These are phyloP conservation scores for Aricia artaxerxes DNA, from an alignment of 2,888 invertebrate genomes.

Conservation along the genomic window DNA sequence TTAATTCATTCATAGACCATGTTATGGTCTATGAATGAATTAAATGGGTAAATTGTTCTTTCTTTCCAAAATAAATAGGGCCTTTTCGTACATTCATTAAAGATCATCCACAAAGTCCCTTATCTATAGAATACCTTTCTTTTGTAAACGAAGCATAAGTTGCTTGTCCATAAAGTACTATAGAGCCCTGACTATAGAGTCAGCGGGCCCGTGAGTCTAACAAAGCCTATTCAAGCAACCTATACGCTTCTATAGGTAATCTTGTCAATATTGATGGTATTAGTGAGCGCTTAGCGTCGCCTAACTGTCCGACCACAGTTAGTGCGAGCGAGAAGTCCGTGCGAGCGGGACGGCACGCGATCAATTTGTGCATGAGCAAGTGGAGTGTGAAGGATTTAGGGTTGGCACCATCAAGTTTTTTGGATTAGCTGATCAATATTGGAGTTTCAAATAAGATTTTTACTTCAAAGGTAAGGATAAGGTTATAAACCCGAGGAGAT, in stretches of 20 bases:
- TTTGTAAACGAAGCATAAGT: not conserved
- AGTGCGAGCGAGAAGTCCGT: constrained; percentile 53
- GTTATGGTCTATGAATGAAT: too few species aligned
- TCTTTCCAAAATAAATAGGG: not conserved
- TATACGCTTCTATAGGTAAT: not conserved
- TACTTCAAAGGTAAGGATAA: too few species aligned
- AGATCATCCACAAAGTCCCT: too few species aligned
- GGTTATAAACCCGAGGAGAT: too few species aligned
- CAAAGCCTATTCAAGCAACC: not conserved
- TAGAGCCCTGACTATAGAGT: not conserved
- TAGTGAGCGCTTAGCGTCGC: constrained; percentile 37
- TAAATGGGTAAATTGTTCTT: too few species aligned
- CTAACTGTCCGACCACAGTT: constrained; percentile 68
- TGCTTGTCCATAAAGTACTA: not conserved
- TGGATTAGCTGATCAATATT: not conserved
- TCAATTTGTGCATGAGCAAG: constrained; percentile 69
- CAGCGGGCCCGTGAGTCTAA: not conserved
- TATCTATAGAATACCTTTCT: not conserved
- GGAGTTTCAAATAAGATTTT: too few species aligned
- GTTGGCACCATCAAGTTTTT: constrained; percentile 44
- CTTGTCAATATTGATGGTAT: constrained; percentile 30
- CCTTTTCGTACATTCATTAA: not conserved
- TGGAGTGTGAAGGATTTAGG: constrained; percentile 67
- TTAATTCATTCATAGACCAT: too few species aligned
- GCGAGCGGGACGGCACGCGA: constrained; percentile 50